These are phyloP conservation scores for Papilio xuthus DNA, from an alignment of 1,140 invertebrate genomes.

Conservation along the genomic window DNA sequence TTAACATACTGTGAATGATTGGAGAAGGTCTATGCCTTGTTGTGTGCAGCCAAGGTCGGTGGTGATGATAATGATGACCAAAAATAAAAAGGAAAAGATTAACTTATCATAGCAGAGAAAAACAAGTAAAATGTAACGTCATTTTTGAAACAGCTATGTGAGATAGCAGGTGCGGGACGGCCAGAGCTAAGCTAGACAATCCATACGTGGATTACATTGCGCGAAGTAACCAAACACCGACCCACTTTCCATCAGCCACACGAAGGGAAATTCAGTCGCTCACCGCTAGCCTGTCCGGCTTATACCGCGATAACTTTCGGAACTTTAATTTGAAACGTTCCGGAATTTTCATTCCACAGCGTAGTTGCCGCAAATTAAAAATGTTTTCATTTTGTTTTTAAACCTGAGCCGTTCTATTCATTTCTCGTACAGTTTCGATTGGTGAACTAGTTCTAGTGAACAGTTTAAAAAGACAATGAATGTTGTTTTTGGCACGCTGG, in stretches of 20 bases:
- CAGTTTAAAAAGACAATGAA: not conserved
- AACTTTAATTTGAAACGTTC: conserved; percentile 27
- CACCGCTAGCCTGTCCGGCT: conserved; percentile 41
- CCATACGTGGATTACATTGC: conserved; percentile 29
- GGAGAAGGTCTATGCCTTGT: no score
- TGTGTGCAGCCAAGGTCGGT: no score
- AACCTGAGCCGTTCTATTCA: not conserved
- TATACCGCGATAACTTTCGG: conserved; percentile 37
- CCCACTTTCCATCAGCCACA: conserved; percentile 64
- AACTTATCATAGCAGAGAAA: not conserved
- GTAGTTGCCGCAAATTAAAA: conserved; percentile 19
- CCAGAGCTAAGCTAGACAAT: conserved; percentile 28
- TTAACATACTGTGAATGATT: no score
- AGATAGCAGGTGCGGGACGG: conserved; percentile 41
- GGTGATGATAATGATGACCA: no score
- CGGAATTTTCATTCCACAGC: conserved; percentile 26
- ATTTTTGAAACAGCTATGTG: conserved; percentile 10
- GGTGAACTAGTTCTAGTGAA: not conserved
- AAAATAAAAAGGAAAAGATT: not conserved
- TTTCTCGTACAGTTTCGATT: not conserved
- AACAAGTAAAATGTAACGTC: not conserved
- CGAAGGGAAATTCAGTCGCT: conserved; percentile 61
- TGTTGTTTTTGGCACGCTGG: not conserved
- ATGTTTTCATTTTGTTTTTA: not conserved
- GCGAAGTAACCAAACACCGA: conserved; percentile 60